Conservation (phyloP, 2,113 vertebrate species). For the Proteles cristata region DNA sequence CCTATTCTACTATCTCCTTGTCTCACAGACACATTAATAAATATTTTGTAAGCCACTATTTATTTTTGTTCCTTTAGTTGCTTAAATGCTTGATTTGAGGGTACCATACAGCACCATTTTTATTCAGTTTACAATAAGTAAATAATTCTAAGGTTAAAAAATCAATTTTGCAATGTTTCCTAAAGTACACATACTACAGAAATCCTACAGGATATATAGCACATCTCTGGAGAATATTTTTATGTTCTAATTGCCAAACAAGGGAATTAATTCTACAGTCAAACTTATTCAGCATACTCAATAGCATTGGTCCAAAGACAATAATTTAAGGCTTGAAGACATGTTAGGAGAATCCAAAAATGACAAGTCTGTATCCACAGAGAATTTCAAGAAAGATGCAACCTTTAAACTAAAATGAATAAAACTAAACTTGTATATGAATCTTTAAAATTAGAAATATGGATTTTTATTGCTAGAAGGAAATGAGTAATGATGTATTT, state of each 20-base stretch:
- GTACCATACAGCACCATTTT: background rate
- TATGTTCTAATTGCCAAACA: slow-evolving; percentile 52
- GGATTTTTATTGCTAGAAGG: background rate
- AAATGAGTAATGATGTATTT: background rate
- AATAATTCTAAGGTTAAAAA: slow-evolving; percentile 40
- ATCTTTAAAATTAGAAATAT: slow-evolving; percentile 1
- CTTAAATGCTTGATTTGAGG: background rate
- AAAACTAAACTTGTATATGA: background rate
- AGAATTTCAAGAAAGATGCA: background rate
- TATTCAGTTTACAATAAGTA: background rate
- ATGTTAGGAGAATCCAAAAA: background rate
- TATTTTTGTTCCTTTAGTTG: background rate
- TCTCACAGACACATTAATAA: background rate
- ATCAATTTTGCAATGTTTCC: slow-evolving; percentile 14
- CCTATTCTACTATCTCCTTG: background rate
- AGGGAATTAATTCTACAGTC: slow-evolving; percentile 40
- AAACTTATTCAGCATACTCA: slow-evolving; percentile 18
- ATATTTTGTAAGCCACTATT: background rate
- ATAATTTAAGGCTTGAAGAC: background rate
- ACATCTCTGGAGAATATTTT: slow-evolving; percentile 22
- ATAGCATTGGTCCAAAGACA: background rate
- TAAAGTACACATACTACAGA: background rate
- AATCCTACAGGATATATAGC: slow-evolving; percentile 36
- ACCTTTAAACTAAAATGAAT: background rate
- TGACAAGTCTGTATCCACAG: background rate